Base-by-base conservation (phyloP, 2,888 invertebrate species). In the Hemicrepidius hirtus region DNA sequence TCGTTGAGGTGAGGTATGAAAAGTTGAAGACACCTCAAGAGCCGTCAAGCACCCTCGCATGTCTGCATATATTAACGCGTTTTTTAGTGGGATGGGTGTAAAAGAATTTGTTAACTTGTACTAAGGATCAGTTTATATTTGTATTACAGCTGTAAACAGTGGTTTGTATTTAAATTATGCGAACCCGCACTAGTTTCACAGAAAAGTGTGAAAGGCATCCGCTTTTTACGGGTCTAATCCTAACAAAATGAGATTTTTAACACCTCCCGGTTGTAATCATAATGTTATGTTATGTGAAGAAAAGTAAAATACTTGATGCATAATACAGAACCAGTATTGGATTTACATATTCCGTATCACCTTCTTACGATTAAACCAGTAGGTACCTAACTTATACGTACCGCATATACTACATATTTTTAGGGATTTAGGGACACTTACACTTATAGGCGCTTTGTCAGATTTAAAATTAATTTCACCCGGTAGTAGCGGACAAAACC, bases 31-130 rank as follows among this genome's bases (percentile, higher is more conserved):
- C 79, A 79, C 77, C 79, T 80, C 78, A 75, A 75, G 74, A 79
- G 78, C 80, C 79, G 81, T 81, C 81, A 80, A 81, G 81, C 77
- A 80, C 79, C 77, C 80, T 80, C 77, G 78, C 80, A 81, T 76
- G 79, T 80, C 78, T 80, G 80, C 80, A 81, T 80, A 80, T 74
- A 80, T 82, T 81, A 82, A 79, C 74, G 69, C 73, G 68, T 66
- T 71, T 76, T 73, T 68, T 59, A 62, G 72, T 59, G 60, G 66
- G 68, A 65, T 60, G 74, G 68, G 65, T 74, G 71, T 55, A 66
- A 55, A 68, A 66, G 71, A 74, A 63, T 68, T 68, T 60, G 60
- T 68, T 68, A 60, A 49, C 49, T 40, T 60, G 68, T 24, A 50
- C 35, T 68, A 68, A 68, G 50, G 44, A 49, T 50, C 68, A 60